A percentile compares a stretch with the other conserved stretches of the same genome.
Conservation (phyloP, 1,140 invertebrate species). For the Drosophila triauraria region DNA sequence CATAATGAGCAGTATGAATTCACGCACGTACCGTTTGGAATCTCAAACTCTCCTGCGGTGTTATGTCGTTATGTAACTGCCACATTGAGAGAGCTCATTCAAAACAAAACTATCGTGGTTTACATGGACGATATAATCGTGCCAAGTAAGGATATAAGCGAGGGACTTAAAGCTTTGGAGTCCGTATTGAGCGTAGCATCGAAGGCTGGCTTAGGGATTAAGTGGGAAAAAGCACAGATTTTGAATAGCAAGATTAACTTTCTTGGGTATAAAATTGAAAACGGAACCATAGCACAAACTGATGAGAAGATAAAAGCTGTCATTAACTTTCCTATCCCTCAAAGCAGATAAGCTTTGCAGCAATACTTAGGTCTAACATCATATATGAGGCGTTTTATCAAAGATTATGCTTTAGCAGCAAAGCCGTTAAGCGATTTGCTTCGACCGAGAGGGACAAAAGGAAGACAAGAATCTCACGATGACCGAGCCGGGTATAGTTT, state of each 20-base stretch:
- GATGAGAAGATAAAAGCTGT: constrained; percentile 4
- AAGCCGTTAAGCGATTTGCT: not conserved
- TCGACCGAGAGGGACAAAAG: not conserved
- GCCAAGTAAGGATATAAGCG: not conserved
- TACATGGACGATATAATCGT: constrained; percentile 12
- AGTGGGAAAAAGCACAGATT: too few species aligned
- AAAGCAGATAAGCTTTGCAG: not conserved
- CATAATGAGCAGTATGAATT: not conserved
- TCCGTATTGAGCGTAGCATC: too few species aligned
- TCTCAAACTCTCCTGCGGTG: constrained; percentile 7
- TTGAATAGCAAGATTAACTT: not conserved
- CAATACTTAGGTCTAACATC: constrained; percentile 8
- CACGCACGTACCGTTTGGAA: not conserved
- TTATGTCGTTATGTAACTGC: not conserved
- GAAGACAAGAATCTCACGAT: too few species aligned
- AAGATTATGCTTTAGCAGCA: not conserved
- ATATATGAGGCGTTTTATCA: constrained; percentile 5
- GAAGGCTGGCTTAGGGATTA: too few species aligned
- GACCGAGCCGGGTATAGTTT: too few species aligned
- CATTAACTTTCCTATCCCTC: not conserved
- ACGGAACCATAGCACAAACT: constrained; percentile 7
- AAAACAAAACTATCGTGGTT: constrained; percentile 1
- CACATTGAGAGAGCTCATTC: not conserved
- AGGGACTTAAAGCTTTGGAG: too few species aligned
- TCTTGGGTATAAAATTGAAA: constrained; percentile 2